Evolutionary conservation across 2,113 vertebrate species (phyloP), one percentile per base, ranked within the genome.

Genomic region (Plestiodon gilberti): DNA sequence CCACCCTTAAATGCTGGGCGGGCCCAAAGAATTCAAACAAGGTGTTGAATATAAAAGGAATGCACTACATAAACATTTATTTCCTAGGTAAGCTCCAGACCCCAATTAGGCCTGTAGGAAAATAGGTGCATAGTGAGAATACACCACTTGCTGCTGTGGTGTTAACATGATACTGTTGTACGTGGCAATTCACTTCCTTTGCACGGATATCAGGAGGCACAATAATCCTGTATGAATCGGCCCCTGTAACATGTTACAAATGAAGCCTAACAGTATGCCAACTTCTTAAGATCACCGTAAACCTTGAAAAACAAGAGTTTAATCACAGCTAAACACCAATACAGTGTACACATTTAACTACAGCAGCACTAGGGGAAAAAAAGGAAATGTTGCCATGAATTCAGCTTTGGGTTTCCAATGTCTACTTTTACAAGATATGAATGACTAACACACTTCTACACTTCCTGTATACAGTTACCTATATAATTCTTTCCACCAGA

Each of bases 351-450:
- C 59, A 57, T 69, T 92, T 88, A 73, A 88, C 73, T 90, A 83
- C 85, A 88, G 89, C 85, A 91, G 83, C 67, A 75, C 73, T 0
- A 0, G 77, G 77, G 87, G 87, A 89, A 76, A 22, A 89, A 76
- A n/a, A 93, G 71, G 80, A 90, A 91, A 92, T 81, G 88, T 0
- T 85, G 82, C 87, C 67, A 93, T 95, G 93, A 92, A 93, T 94
- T 86, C 81, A 87, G 86, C 28, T 89, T 91, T 81, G 84, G 70
- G 87, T 92, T 94, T 78, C 85, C 78, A 95, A 84, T 35, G 77
- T 61, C 83, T 80, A 87, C 69, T 83, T 76, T 88, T 90, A 83
- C 86, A 92, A 92, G 65, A 78, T 79, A 92, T 86, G 87, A 92
- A 90, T 90, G 91, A 92, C 17, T 30, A 86, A 89, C 0, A 35